phyloP scores from a whole-genome alignment of 1,140 invertebrate genomes.

The Drosophila murphyi region DNA sequence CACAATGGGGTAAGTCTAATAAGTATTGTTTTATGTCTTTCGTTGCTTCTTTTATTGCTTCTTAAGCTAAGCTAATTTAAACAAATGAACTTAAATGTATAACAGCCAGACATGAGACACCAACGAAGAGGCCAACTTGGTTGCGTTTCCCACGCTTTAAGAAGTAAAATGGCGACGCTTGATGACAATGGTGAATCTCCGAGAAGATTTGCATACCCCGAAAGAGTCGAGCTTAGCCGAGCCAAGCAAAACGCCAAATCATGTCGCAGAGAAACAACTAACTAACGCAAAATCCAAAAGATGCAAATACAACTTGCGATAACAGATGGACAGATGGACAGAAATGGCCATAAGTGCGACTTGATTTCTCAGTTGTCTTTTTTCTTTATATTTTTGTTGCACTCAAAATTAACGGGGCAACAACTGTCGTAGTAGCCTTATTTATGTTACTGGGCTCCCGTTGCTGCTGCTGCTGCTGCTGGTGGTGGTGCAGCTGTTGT shows the following conservation, averaged over 20 bases:
- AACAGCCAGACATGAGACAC: constrained; percentile 7
- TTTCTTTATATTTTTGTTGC: constrained; percentile 36
- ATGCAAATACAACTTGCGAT: constrained; percentile 57
- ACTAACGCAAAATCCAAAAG: constrained; percentile 51
- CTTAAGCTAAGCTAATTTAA: constrained; percentile 27
- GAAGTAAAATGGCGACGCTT: constrained; percentile 37
- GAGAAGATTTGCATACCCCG: constrained; percentile 27
- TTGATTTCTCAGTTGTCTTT: constrained; percentile 36
- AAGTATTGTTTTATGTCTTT: constrained; percentile 1
- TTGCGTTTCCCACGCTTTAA: constrained; percentile 69
- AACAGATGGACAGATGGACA: neutral
- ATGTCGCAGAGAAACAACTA: constrained; percentile 65
- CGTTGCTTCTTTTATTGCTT: neutral
- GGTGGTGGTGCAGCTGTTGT: constrained; percentile 8
- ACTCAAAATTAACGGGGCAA: constrained; percentile 36
- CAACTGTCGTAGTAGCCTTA: constrained; percentile 55
- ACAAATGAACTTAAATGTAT: constrained; percentile 38
- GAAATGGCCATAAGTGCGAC: constrained; percentile 2
- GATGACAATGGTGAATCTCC: constrained; percentile 36
- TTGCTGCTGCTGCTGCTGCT: constrained; percentile 16
- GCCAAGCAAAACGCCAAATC: constrained; percentile 43
- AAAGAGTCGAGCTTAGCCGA: neutral
- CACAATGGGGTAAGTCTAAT: constrained; percentile 7
- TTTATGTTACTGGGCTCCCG: constrained; percentile 71
- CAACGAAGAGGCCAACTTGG: constrained; percentile 5